Evolutionary conservation across 2,797 vertebrate genomes (phyloP).

Genomic region (Arrhamphus sclerolepis): DNA sequence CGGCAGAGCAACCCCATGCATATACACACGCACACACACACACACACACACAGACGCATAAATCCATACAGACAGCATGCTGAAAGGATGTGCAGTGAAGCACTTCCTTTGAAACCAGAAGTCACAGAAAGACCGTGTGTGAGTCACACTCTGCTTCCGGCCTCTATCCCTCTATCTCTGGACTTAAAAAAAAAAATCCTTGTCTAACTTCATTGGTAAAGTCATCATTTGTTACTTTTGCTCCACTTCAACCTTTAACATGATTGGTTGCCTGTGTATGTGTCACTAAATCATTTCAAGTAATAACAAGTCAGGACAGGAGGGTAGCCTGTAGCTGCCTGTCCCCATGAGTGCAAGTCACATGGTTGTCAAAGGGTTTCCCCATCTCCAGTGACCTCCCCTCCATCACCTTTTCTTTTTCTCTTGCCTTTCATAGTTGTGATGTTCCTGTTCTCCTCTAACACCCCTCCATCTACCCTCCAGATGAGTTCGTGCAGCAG

Average conservation of each 20-base stretch:
- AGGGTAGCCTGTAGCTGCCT: slow-evolving; percentile 34
- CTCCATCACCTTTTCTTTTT: slow-evolving; percentile 14
- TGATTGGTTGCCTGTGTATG: slow-evolving; percentile 50
- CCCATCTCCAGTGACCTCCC: slow-evolving; percentile 16
- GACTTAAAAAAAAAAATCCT: slow-evolving; percentile 19
- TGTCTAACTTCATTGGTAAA: slow-evolving; percentile 33
- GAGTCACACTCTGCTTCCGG: slow-evolving; percentile 48
- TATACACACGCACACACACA: too few relatives aligned
- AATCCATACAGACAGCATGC: slow-evolving; percentile 41
- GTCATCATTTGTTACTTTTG: slow-evolving; percentile 48
- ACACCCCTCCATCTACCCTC: slow-evolving; percentile 21
- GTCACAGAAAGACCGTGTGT: slow-evolving; percentile 55
- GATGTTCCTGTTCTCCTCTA: slow-evolving; percentile 20
- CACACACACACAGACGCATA: slow-evolving; percentile 15
- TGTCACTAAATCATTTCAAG: slow-evolving; percentile 52
- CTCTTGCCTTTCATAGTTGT: slow-evolving; percentile 7
- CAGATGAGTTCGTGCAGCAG: slow-evolving; percentile 95
- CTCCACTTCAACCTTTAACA: slow-evolving; percentile 58
- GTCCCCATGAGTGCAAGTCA: slow-evolving; percentile 35
- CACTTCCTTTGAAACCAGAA: slow-evolving; percentile 50
- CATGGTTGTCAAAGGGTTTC: slow-evolving; percentile 32
- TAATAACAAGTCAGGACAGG: slow-evolving; percentile 42
- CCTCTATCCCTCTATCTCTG: slow-evolving; percentile 20
- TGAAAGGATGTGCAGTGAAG: slow-evolving; percentile 41
- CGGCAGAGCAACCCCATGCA: slow-evolving; percentile 16